phyloP scores from a whole-genome alignment of 2,797 vertebrate genomes.

The Eulemur mongoz region DNA sequence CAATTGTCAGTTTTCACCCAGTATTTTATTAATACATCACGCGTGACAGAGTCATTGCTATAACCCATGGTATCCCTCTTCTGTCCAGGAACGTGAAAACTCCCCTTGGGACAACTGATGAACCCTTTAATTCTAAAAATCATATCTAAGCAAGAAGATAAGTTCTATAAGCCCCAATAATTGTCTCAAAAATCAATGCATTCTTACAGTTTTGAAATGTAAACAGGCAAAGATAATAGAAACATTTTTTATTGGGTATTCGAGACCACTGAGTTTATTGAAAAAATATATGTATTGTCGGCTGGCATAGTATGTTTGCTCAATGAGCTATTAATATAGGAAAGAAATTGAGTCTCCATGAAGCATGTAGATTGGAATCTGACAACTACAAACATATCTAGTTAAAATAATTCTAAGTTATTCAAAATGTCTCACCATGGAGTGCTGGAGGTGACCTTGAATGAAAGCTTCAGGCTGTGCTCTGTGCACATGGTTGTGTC shows the following conservation, averaged over 20 bases:
- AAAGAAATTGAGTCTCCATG: constrained; percentile 81
- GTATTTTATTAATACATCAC: not conserved
- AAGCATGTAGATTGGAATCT: constrained; percentile 79
- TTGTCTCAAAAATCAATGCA: constrained; percentile 64
- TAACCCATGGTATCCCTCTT: constrained; percentile 36
- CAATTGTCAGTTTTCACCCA: constrained; percentile 51
- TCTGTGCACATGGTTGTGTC: constrained; percentile 20
- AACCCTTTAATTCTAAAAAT: constrained; percentile 61
- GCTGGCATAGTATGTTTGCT: constrained; percentile 74
- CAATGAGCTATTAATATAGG: constrained; percentile 81
- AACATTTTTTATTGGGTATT: constrained; percentile 78
- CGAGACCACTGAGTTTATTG: constrained; percentile 72
- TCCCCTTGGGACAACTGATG: constrained; percentile 45
- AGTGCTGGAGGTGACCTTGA: constrained; percentile 78
- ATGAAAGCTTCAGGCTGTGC: constrained; percentile 55
- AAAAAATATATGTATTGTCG: not conserved
- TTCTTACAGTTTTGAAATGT: constrained; percentile 67
- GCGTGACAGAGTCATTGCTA: constrained; percentile 54
- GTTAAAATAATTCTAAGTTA: constrained; percentile 82
- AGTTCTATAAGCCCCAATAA: constrained; percentile 57
- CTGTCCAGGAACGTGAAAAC: constrained; percentile 33
- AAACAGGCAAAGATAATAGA: constrained; percentile 83
- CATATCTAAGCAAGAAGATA: constrained; percentile 42
- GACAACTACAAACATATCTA: constrained; percentile 81
- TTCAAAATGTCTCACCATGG: constrained; percentile 72